A percentile compares a stretch with the other conserved stretches of the same genome.
Evolutionary conservation across 1,140 invertebrate species (phyloP).

Genomic region (Trialeurodes vaporariorum): DNA sequence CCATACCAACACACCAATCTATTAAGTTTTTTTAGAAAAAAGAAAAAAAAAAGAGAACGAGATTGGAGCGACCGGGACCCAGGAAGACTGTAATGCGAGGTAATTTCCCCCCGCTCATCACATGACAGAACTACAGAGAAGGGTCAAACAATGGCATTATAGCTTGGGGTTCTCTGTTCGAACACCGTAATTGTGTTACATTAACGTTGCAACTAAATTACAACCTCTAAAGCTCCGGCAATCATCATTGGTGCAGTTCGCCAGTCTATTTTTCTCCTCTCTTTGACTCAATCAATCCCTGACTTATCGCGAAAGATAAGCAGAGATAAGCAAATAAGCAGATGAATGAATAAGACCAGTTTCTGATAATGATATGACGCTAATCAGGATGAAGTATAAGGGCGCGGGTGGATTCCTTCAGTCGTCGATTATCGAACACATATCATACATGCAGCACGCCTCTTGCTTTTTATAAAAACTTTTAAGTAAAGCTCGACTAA

Average conservation of each 20-base stretch:
- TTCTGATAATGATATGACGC: too few relatives aligned
- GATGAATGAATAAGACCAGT: too few relatives aligned
- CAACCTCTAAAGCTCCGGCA: neutral
- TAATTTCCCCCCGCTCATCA: neutral
- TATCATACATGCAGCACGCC: too few relatives aligned
- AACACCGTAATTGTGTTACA: neutral
- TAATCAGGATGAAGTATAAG: too few relatives aligned
- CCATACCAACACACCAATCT: neutral
- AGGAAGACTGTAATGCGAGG: neutral
- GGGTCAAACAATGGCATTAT: neutral
- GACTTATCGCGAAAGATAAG: neutral
- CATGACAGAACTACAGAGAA: neutral
- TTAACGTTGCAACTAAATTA: conserved; percentile 1
- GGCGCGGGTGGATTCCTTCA: too few relatives aligned
- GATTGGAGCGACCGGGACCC: too few relatives aligned
- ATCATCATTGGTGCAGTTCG: neutral
- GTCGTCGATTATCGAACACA: too few relatives aligned
- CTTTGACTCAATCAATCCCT: neutral
- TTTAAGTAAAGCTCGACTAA: too few relatives aligned
- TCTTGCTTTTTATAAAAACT: too few relatives aligned
- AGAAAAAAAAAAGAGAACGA: neutral
- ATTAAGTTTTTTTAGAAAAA: neutral
- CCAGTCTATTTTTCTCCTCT: neutral
- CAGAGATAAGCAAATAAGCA: neutral
- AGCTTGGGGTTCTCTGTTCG: neutral